Evolutionary conservation across 2,888 invertebrate species (phyloP), one percentile per base, ranked within the genome.

Genomic region (Tetramorium bicarinatum): DNA sequence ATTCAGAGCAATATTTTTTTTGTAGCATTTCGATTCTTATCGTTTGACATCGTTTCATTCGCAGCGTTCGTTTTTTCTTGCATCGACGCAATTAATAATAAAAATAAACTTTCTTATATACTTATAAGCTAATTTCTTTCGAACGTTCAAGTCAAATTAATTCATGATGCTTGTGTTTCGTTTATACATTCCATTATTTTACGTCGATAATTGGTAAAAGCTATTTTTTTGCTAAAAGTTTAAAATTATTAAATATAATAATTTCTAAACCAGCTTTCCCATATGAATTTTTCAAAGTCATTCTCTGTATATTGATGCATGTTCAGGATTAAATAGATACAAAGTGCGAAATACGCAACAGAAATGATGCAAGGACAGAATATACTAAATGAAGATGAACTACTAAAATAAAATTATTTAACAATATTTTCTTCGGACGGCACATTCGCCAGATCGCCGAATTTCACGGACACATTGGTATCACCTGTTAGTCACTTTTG

Each of bases 1-100:
- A 83, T 82, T 62, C 25, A 67, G 64, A 83, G 71, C 56, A 38
- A 44, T 1, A 61, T 81, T 41, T 29, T 67, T 34, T 56, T 67
- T 67, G n/a, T 1, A 79, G 44, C 29, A 18, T 38, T 59, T 71
- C 71, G 59, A 64, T 71, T 67, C 47, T 71, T 71, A 49, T 80
- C 59, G 15, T 13, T 54, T 34, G 34, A 47, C 18, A 21, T 25
- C 21, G 21, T 61, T 59, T 71, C 18, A 34, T 29, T 67, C 9
- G 8, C n/a, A 52, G 11, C 15, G n/a, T 21, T 21, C 11, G 29
- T 15, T 21, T 56, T 29, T 56, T 29, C 25, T 56, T 41, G 25
- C 13, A 21, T 49, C 49, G 8, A 49, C 11, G 25, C 13, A 66
- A 7, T 38, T 52, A 64, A 38, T 41, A 49, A 76, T n/a, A 49